Evolutionary conservation across 2,888 invertebrate genomes (phyloP).

Genomic region (Pollenia labialis): DNA sequence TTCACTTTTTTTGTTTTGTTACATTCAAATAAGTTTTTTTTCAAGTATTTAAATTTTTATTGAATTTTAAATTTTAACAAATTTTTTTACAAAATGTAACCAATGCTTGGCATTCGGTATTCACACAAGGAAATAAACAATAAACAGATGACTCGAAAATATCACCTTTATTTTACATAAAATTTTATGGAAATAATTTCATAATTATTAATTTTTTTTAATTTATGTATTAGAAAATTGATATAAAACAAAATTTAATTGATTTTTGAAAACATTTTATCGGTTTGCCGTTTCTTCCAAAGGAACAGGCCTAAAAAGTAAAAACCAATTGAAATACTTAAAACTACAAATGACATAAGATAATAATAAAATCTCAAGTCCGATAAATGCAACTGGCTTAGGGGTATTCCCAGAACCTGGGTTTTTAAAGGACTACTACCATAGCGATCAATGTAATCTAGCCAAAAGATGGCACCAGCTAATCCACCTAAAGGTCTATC

Average conservation of each 20-base stretch:
- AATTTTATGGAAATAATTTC: background rate
- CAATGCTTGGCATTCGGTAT: no score
- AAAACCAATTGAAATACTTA: constrained; percentile 67
- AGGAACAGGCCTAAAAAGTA: constrained; percentile 73
- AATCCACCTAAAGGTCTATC: constrained; percentile 83
- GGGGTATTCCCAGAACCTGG: constrained; percentile 79
- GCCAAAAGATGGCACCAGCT: constrained; percentile 83
- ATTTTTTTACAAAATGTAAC: no score
- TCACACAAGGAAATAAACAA: no score
- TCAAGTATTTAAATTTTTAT: no score
- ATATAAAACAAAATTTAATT: constrained; percentile 72
- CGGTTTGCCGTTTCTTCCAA: constrained; percentile 74
- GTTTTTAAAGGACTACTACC: constrained; percentile 82
- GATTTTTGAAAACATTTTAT: constrained; percentile 77
- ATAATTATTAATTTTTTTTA: background rate
- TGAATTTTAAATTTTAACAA: no score
- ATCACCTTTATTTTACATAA: no score
- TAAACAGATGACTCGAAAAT: no score
- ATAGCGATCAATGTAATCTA: constrained; percentile 83
- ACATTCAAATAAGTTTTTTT: no score
- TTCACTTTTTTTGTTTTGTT: no score
- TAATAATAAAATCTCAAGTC: constrained; percentile 83
- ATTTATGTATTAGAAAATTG: constrained; percentile 4
- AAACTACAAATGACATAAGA: constrained; percentile 76
- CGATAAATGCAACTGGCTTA: constrained; percentile 81